Evolutionary conservation across 1,140 invertebrate genomes (phyloP).

Genomic region (Plectrocnemia conspersa): DNA sequence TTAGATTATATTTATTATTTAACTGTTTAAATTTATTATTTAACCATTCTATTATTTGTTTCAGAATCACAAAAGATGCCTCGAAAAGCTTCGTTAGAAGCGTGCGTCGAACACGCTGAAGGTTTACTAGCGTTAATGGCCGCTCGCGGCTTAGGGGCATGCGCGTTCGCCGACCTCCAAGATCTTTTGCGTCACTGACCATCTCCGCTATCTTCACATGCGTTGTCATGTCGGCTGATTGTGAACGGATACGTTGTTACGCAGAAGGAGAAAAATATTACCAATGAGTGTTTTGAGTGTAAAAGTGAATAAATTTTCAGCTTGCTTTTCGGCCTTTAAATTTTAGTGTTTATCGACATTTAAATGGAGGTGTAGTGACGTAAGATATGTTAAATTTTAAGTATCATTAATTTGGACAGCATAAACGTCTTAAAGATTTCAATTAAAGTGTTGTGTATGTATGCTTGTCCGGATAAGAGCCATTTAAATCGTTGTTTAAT

Average conservation of each 20-base stretch:
- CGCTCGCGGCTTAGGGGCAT: constrained; percentile 81
- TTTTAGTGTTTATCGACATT: constrained; percentile 11
- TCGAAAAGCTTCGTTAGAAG: constrained; percentile 84
- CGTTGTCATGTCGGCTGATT: constrained; percentile 8
- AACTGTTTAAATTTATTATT: constrained; percentile 15
- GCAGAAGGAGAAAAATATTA: constrained; percentile 7
- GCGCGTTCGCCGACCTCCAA: constrained; percentile 73
- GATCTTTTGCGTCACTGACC: constrained; percentile 48
- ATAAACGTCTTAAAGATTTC: too few species aligned
- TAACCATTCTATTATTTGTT: too few species aligned
- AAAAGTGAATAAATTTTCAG: constrained; percentile 22
- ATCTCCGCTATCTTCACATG: constrained; percentile 7
- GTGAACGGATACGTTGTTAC: constrained; percentile 1
- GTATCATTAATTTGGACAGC: too few species aligned
- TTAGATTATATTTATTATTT: neutral
- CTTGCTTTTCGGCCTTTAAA: constrained; percentile 22
- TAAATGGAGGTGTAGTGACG: constrained; percentile 8
- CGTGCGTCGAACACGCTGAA: constrained; percentile 82
- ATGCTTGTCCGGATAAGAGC: too few species aligned
- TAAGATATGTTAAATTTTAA: constrained; percentile 19
- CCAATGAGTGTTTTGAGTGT: constrained; percentile 11
- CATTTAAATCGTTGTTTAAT: too few species aligned
- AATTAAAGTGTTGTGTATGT: too few species aligned
- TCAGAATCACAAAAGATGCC: constrained; percentile 85
- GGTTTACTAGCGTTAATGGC: constrained; percentile 88